Conservation (phyloP, 2,888 invertebrate genomes). For the Torymus auratus region DNA sequence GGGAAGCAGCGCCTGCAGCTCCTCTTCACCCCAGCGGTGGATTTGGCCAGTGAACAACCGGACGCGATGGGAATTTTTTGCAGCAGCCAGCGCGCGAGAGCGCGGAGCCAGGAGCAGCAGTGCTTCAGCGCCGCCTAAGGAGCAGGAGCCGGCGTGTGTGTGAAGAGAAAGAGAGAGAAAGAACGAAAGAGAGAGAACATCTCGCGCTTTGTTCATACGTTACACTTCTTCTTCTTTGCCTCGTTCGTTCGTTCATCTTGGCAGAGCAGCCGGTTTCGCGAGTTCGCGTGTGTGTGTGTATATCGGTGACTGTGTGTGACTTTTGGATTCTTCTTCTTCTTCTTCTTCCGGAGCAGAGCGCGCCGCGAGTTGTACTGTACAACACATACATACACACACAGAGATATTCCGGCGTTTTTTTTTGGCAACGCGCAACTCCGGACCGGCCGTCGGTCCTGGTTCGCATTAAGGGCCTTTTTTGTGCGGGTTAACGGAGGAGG, state of each 20-base stretch:
- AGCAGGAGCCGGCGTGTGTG: too few species aligned
- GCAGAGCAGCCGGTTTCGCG: too few species aligned
- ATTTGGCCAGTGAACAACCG: conserved; percentile 29
- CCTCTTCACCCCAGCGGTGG: background rate
- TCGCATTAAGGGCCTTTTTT: background rate
- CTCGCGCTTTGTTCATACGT: background rate
- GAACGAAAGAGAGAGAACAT: background rate
- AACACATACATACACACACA: too few species aligned
- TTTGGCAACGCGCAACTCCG: too few species aligned
- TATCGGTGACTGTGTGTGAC: too few species aligned
- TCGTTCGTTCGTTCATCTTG: background rate
- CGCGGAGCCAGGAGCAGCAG: too few species aligned
- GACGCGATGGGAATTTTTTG: conserved; percentile 28
- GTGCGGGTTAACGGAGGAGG: background rate
- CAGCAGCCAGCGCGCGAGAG: background rate
- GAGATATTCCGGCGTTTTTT: too few species aligned
- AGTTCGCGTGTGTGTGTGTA: too few species aligned
- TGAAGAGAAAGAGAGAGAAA: background rate
- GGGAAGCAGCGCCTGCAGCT: conserved; percentile 62
- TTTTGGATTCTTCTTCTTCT: too few species aligned
- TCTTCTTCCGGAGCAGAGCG: too few species aligned
- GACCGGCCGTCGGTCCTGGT: background rate
- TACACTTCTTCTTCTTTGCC: background rate
- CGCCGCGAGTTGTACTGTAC: too few species aligned
- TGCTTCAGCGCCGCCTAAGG: too few species aligned